Evolutionary conservation across 2,888 invertebrate genomes (phyloP).

Genomic region (Nemurella pictetii): DNA sequence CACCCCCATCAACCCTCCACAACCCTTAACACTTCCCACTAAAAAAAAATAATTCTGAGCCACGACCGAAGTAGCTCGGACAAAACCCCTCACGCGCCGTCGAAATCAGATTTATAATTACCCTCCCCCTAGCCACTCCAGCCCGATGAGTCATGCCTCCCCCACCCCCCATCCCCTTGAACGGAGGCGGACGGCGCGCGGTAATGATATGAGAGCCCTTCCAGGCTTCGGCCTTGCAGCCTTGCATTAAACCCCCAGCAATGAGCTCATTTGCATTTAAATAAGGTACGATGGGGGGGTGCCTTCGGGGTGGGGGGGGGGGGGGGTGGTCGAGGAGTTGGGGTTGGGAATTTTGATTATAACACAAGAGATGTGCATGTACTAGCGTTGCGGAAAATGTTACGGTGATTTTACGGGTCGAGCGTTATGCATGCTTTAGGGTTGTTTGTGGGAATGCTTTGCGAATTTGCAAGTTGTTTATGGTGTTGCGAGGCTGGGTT

Average conservation of each 20-base stretch:
- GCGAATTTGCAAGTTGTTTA: no score
- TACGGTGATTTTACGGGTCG: no score
- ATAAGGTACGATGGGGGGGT: conserved; percentile 64
- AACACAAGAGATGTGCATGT: neutral
- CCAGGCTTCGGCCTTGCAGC: neutral
- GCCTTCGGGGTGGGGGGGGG: conserved; percentile 46
- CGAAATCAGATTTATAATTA: neutral
- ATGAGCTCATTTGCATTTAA: conserved; percentile 90
- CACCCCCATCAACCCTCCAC: no score
- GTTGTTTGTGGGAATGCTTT: no score
- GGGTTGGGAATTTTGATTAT: conserved; percentile 6
- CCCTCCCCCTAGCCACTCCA: no score
- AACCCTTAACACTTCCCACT: no score
- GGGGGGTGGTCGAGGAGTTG: conserved; percentile 45
- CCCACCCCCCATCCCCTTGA: neutral
- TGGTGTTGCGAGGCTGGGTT: no score
- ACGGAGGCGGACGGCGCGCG: conserved; percentile 51
- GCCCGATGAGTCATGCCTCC: neutral
- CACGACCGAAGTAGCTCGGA: no score
- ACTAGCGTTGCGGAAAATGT: conserved; percentile 60
- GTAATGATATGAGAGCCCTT: conserved; percentile 1
- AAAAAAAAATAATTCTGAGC: no score
- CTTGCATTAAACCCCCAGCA: conserved; percentile 83
- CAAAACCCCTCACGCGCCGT: no score
- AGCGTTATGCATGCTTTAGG: no score